Base-by-base conservation (phyloP, 1,140 invertebrate species). In the Drosophila pallidifrons region DNA sequence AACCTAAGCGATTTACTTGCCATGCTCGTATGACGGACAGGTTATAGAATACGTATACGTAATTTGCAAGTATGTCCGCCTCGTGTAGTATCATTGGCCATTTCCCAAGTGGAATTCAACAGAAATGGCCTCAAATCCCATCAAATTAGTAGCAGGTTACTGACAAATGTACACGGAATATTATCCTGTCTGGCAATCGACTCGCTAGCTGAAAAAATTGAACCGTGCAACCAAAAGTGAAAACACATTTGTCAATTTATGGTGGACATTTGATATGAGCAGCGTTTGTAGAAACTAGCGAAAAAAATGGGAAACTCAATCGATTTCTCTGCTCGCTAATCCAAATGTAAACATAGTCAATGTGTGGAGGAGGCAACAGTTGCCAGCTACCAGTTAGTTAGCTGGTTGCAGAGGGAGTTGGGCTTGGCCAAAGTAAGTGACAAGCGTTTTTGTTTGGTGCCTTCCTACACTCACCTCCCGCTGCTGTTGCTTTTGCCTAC, bases 261-360 rank as follows among this genome's bases (percentile, higher is more conserved):
- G 57, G 51, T 16, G 30, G 69, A 57, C 71, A 78, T 78, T 70
- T 78, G 75, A 78, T 78, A 78, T 46, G 71, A 60, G 60, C 58
- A 8, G 28, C 30, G 43, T 47, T 35, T 58, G 5, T 3, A 41
- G 6, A 38, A 52, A 65, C 43, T 49, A 77, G 46, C 63, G 38
- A 63, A 46, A 55, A 60, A 55, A 25, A 72, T 43, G 41, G 38
- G 47, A 28, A 41, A 57, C 28, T 58, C 71, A 59, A 75, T 71
- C 72, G 76, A 78, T 75, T 61, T 74, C 68, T 38, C 64, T 46
- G 45, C 13, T 15, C 63, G 60, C 52, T 61, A 71, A 71, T 65
- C 47, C 66, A 70, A 75, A 75, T 66, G 76, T 64, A 75, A 78
- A 78, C 49, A 78, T 38, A 13, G 49, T 73, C 47, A 51, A 58